These are phyloP conservation scores for Apostichopus parvimensis DNA, from an alignment of 35 echinoderm and acorn worm genomes.

Conservation along the genomic window DNA sequence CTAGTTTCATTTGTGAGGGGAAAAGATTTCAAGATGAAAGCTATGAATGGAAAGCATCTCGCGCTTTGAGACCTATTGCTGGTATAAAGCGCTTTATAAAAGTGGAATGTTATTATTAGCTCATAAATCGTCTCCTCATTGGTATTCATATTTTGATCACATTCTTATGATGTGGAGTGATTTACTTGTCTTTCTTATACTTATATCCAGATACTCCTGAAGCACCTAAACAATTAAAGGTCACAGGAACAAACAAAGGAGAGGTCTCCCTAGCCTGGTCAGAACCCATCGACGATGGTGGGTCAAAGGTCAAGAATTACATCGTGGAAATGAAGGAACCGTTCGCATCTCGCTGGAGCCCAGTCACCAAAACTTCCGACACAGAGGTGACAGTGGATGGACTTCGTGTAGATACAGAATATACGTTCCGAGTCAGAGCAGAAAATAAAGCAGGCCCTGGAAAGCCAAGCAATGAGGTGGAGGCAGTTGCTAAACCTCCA, in stretches of 20 bases:
- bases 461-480: constrained; percentile 72
- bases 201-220: constrained; percentile 58
- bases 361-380: constrained; percentile 64
- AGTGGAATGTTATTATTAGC: too few relatives aligned
- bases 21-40: too few relatives aligned
- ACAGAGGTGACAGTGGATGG: constrained; percentile 56
- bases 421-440: constrained; percentile 83
- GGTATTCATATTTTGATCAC: constrained; percentile 26
- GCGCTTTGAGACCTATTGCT: too few relatives aligned
- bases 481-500: constrained; percentile 63
- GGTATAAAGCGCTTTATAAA: too few relatives aligned
- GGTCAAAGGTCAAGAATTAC: constrained; percentile 80
- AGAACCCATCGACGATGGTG: constrained; percentile 77
- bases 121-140: not conserved
- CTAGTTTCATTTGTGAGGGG: too few relatives aligned
- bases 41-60: too few relatives aligned
- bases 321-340: constrained; percentile 93
- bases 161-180: too few relatives aligned
- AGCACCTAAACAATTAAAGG: constrained; percentile 62
- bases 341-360: constrained; percentile 78
- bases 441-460: constrained; percentile 87
- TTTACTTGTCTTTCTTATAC: not conserved
- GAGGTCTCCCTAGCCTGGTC: constrained; percentile 72
- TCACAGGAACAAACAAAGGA: constrained; percentile 59
- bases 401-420: constrained; percentile 69